Base-by-base conservation (phyloP, 1,140 invertebrate genomes). In the Aricia agestis region DNA sequence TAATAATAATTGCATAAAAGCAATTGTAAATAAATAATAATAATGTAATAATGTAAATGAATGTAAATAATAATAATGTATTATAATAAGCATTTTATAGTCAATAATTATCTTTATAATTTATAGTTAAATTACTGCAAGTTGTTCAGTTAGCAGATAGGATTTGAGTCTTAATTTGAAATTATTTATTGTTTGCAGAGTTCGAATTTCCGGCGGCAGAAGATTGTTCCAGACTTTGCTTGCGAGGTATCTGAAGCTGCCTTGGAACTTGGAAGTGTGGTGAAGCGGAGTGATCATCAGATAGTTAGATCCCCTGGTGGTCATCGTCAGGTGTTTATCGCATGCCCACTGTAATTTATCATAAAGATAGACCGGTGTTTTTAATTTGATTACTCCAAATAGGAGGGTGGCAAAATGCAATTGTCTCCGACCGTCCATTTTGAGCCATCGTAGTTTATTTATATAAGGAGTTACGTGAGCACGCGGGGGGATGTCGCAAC, bases 121-220 rank as follows among this genome's bases (percentile, higher is more conserved):
- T n/a, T n/a, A n/a, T n/a, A n/a, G n/a, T n/a, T n/a, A n/a, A n/a
- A n/a, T n/a, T n/a, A n/a, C n/a, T n/a, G n/a, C n/a, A 32, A 32
- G 2, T 32, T 32, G 32, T 32, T 32, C 32, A 32, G 32, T 32
- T 3, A 32, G 32, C 2, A 32, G 32, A 32, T 3, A 32, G 6
- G 32, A 32, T 32, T 32, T 32, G 32, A 32, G 32, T 32, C 6
- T 32, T 3, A 32, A 32, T 32, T 32, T 32, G 6, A 32, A 32
- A 3, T 2, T 32, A 32, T 32, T 32, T 32, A 32, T 32, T 32
- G 32, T 32, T 32, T 32, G 32, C 32, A 32, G 32, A 32, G 32
- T 32, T 32, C 32, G 32, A 32, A 32, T 79, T 10, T 76, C 78
- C 10, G 83, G 66, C 4, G 79, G 59, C 1, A 81, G 72, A 1